phyloP scores from a whole-genome alignment of 2,113 vertebrate genomes.

The Notarius lentiginosus region DNA sequence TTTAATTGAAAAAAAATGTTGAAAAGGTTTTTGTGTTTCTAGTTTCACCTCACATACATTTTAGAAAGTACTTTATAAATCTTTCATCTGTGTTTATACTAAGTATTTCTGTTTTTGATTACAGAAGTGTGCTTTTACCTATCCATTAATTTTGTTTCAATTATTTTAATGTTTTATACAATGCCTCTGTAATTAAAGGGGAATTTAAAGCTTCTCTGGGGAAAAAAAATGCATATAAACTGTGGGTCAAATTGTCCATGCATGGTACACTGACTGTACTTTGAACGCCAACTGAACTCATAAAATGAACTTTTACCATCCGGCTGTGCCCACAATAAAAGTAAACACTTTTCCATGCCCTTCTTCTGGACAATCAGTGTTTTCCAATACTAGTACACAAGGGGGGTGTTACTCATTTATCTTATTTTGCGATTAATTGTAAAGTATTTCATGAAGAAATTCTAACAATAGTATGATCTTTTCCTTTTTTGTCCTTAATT shows the following conservation, averaged over 20 bases:
- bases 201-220: constrained; percentile 23
- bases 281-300: constrained; percentile 36
- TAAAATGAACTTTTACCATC: constrained; percentile 28
- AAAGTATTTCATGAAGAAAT: neutral
- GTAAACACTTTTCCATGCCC: constrained; percentile 9
- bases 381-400: neutral
- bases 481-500: neutral
- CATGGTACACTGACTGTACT: constrained; percentile 26
- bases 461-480: neutral
- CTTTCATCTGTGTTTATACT: neutral
- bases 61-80: constrained; percentile 2
- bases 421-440: neutral
- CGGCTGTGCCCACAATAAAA: constrained; percentile 4
- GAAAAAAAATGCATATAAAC: constrained; percentile 23
- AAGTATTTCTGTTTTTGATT: constrained; percentile 12
- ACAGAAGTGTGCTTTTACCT: constrained; percentile 10
- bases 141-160: constrained; percentile 19
- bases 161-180: constrained; percentile 58
- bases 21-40: constrained; percentile 32
- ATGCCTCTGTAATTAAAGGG: constrained; percentile 65
- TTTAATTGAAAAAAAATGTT: constrained; percentile 30
- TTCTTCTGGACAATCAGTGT: neutral
- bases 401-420: neutral
- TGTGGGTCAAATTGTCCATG: constrained; percentile 1
- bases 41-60: neutral